These are phyloP conservation scores for Gadopsis marmoratus DNA, from an alignment of 2,797 vertebrate species.

Conservation along the genomic window DNA sequence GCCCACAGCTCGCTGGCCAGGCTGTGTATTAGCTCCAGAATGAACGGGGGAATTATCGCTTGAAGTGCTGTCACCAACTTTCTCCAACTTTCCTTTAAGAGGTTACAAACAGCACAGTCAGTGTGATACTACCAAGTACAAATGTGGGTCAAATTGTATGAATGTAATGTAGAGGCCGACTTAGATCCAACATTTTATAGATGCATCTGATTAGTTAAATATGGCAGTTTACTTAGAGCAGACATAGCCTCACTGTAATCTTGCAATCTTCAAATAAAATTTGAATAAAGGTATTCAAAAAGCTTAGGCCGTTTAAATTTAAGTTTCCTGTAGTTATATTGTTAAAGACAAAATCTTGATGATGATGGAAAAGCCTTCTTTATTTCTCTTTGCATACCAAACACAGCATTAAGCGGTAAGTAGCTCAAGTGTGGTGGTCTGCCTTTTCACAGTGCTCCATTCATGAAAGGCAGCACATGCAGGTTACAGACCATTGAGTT, in stretches of 20 bases:
- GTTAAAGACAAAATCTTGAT: slow-evolving; percentile 15
- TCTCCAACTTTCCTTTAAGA: slow-evolving; percentile 87
- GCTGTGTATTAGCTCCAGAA: slow-evolving; percentile 82
- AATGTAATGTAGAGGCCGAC: background rate
- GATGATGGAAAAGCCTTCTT: slow-evolving; percentile 1
- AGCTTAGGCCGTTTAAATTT: background rate
- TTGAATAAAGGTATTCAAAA: slow-evolving; percentile 28
- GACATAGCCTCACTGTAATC: slow-evolving; percentile 13
- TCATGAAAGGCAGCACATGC: slow-evolving; percentile 22
- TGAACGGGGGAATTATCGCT: slow-evolving; percentile 87
- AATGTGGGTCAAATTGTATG: slow-evolving; percentile 8
- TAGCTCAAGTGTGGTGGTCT: slow-evolving; percentile 1
- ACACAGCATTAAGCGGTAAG: slow-evolving; percentile 22
- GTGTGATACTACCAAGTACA: slow-evolving; percentile 17
- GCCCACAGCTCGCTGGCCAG: slow-evolving; percentile 86
- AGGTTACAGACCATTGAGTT: slow-evolving; percentile 45
- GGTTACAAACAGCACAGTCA: slow-evolving; percentile 42
- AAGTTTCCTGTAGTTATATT: slow-evolving; percentile 15
- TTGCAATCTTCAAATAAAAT: slow-evolving; percentile 23
- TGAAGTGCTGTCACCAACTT: slow-evolving; percentile 80
- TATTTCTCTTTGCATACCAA: slow-evolving; percentile 16
- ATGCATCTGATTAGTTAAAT: slow-evolving; percentile 15
- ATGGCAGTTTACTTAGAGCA: slow-evolving; percentile 7
- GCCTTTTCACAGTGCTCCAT: slow-evolving; percentile 39
- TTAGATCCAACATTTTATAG: slow-evolving; percentile 5